Percentiles rank a stretch among this genome's conserved stretches.
Conservation (phyloP, 2,113 vertebrate species). For the Cryptoleucopteryx plumbea region DNA sequence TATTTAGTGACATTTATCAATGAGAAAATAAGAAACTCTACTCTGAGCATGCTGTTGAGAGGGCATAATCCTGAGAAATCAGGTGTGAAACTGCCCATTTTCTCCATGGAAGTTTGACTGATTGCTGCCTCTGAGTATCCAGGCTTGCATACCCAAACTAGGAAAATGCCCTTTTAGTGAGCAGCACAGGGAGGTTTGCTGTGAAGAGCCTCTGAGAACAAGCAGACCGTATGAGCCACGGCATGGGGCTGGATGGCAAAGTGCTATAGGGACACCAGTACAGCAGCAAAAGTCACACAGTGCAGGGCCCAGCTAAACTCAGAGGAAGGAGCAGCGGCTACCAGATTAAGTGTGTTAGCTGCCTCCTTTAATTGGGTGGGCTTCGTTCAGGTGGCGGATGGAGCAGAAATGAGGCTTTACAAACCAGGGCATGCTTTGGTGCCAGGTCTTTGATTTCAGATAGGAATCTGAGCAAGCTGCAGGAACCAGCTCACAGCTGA, state of each 20-base stretch:
- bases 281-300: neutral
- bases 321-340: neutral
- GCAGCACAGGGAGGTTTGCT: neutral
- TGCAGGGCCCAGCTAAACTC: neutral
- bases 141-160: neutral
- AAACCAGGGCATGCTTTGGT: neutral
- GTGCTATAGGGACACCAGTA: neutral
- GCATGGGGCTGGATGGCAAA: neutral
- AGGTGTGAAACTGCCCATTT: neutral
- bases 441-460: neutral
- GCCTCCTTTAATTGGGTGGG: neutral
- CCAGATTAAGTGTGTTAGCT: neutral
- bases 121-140: fast-evolving
- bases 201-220: neutral
- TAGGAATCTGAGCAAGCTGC: neutral
- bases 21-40: constrained; percentile 17
- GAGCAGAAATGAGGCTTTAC: neutral
- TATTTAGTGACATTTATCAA: neutral
- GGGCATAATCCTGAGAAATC: neutral
- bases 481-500: neutral
- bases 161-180: neutral
- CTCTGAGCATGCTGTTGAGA: neutral
- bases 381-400: fast-evolving
- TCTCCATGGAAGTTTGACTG: neutral
- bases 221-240: fast-evolving